phyloP scores from a whole-genome alignment of 1,140 invertebrate genomes.

The Cylas formicarius region DNA sequence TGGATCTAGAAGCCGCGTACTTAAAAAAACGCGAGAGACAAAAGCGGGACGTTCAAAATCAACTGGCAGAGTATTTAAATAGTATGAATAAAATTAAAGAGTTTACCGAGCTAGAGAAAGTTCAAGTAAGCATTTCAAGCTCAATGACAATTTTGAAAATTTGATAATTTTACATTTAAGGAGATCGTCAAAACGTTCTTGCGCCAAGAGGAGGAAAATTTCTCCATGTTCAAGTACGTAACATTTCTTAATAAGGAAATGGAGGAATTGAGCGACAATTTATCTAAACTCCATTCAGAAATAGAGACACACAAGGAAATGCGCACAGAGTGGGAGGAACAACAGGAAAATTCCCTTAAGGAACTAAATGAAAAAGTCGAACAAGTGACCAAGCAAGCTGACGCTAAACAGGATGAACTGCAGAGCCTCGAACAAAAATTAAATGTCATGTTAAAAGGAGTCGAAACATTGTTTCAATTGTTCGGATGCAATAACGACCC shows the following conservation, averaged over 20 bases:
- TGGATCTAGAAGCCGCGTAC: slow-evolving; percentile 64
- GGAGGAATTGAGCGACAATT: slow-evolving; percentile 48
- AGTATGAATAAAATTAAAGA: slow-evolving; percentile 65
- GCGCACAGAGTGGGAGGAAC: slow-evolving; percentile 42
- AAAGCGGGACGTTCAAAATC: slow-evolving; percentile 60
- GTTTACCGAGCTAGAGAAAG: slow-evolving; percentile 9
- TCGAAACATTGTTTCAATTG: slow-evolving; percentile 53
- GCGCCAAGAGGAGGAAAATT: slow-evolving; percentile 83
- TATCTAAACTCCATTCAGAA: slow-evolving; percentile 23
- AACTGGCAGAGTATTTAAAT: slow-evolving; percentile 60
- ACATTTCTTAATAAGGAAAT: slow-evolving; percentile 84
- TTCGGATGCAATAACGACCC: slow-evolving; percentile 61
- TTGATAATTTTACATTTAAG: slow-evolving; percentile 7
- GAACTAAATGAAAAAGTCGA: slow-evolving; percentile 40
- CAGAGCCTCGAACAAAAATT: slow-evolving; percentile 44
- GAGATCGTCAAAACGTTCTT: slow-evolving; percentile 65
- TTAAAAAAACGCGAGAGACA: slow-evolving; percentile 53
- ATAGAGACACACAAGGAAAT: slow-evolving; percentile 43
- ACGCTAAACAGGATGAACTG: slow-evolving; percentile 47
- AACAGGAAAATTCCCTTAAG: slow-evolving; percentile 47
- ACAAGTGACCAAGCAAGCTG: slow-evolving; percentile 37
- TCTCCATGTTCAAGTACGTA: slow-evolving; percentile 86
- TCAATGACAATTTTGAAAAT: slow-evolving; percentile 1
- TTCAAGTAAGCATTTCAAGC: slow-evolving; percentile 12
- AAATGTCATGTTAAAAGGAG: slow-evolving; percentile 48